Conservation (phyloP, 1,140 invertebrate genomes). For the Rhagoletis zephyria region DNA sequence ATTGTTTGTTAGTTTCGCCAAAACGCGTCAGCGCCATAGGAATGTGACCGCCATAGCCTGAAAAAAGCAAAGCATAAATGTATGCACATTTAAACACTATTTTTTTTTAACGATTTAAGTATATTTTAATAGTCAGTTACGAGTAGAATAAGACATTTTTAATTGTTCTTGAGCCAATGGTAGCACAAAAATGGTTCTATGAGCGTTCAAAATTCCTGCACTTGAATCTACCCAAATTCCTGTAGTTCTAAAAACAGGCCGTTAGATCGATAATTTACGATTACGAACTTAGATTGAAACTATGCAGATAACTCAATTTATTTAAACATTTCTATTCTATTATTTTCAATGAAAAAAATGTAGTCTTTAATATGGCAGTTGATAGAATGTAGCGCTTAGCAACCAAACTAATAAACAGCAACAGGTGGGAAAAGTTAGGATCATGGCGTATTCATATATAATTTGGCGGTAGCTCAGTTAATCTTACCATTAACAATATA, state of each 20-base stretch:
- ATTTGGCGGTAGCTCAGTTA: background rate
- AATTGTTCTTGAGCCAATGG: background rate
- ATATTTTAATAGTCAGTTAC: conserved; percentile 24
- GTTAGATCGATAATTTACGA: conserved; percentile 37
- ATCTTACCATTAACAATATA: conserved; percentile 77
- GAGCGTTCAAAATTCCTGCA: conserved; percentile 45
- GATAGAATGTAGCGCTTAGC: background rate
- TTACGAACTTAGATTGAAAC: background rate
- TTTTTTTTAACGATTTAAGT: conserved; percentile 20
- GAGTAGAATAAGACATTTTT: conserved; percentile 53
- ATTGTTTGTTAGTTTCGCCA: conserved; percentile 77
- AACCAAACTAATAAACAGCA: conserved; percentile 35
- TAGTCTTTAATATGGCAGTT: background rate
- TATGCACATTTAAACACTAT: background rate
- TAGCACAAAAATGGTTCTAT: conserved; percentile 10
- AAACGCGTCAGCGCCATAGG: conserved; percentile 79
- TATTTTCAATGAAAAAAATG: background rate
- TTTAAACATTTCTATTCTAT: background rate
- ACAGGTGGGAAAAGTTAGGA: background rate
- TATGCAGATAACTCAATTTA: background rate
- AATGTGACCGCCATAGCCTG: conserved; percentile 80
- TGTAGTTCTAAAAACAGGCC: background rate
- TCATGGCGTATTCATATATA: no score
- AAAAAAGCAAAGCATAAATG: background rate
- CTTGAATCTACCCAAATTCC: background rate